Base-by-base conservation (phyloP, 2,888 invertebrate genomes). In the Aphodius sticticus region DNA sequence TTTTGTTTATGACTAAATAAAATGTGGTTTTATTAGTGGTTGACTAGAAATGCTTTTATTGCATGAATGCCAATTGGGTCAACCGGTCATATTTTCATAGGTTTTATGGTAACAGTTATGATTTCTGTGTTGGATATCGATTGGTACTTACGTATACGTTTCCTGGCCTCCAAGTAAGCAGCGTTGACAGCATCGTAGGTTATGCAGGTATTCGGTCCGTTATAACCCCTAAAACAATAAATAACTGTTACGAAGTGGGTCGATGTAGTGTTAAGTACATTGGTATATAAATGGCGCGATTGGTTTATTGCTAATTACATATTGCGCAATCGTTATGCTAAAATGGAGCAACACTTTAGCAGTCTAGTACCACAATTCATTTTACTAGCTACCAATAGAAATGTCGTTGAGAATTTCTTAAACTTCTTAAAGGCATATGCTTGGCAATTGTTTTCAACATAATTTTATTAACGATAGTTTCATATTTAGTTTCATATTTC, bases 111-210 rank as follows among this genome's bases (percentile, higher is more conserved):
- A 53, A 1, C 53, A 26, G 26, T 26, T 26, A 53, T 53, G 53
- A 53, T 53, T 53, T 53, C 53, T 53, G 12, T 5, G 12, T 7
- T 53, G 53, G 53, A 12, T 53, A 53, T 53, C 53, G 53, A 53
- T 74, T 35, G 16, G 9, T n/a, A 94, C 96, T 95, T 92, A 97
- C 97, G 92, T 86, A 96, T 95, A 90, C 96, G 92, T 89, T 96
- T 96, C 86, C 96, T 92, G 76, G 96, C 96, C 88, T 96, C 96
- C 83, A 95, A 89, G 90, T 96, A 97, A 72, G 97, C 97, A 85
- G 95, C 94, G 90, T 97, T 96, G 81, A 97, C 93, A 77, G 96
- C 96, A 86, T 96, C 96, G 88, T 96, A 97, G 6, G 97, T 96
- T 88, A 97, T 96, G 89, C 97, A 97, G 81, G 95, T 94, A 82